phyloP scores from a whole-genome alignment of 2,797 vertebrate species.

The Rhinella marina region DNA sequence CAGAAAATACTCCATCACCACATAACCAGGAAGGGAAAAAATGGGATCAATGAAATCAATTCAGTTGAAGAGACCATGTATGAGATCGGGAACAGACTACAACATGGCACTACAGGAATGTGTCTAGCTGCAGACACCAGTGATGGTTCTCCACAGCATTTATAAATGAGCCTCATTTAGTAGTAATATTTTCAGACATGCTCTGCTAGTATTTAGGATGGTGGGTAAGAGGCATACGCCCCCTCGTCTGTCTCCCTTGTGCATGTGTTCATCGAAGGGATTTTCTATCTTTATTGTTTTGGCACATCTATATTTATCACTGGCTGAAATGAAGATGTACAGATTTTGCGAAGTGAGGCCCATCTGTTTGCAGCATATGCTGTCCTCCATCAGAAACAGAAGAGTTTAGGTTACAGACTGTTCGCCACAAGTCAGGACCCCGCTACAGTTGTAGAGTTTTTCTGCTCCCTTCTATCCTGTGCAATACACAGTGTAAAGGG shows the following conservation, averaged over 20 bases:
- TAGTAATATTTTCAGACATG: slow-evolving; percentile 54
- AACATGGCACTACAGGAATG: neutral
- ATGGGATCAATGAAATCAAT: neutral
- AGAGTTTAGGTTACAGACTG: slow-evolving; percentile 2
- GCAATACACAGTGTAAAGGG: neutral
- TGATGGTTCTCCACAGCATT: slow-evolving; percentile 5
- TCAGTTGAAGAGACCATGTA: neutral
- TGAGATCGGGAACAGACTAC: neutral
- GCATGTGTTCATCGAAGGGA: slow-evolving; percentile 32
- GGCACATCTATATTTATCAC: slow-evolving; percentile 50
- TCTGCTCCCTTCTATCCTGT: neutral
- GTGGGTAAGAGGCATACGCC: slow-evolving; percentile 20
- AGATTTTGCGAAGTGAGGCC: slow-evolving; percentile 44
- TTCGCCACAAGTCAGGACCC: slow-evolving; percentile 6
- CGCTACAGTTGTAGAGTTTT: neutral
- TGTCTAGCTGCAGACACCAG: neutral
- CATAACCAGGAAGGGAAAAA: neutral
- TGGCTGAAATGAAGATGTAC: slow-evolving; percentile 46
- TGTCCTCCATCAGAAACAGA: slow-evolving; percentile 21
- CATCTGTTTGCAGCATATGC: slow-evolving; percentile 56
- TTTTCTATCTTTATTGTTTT: slow-evolving; percentile 50
- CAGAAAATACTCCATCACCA: neutral
- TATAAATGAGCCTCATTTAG: slow-evolving; percentile 39
- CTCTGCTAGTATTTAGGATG: slow-evolving; percentile 41
- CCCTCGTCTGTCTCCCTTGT: slow-evolving; percentile 36